These are phyloP conservation scores for Oplegnathus fasciatus DNA, from an alignment of 2,113 vertebrate genomes.

Conservation along the genomic window DNA sequence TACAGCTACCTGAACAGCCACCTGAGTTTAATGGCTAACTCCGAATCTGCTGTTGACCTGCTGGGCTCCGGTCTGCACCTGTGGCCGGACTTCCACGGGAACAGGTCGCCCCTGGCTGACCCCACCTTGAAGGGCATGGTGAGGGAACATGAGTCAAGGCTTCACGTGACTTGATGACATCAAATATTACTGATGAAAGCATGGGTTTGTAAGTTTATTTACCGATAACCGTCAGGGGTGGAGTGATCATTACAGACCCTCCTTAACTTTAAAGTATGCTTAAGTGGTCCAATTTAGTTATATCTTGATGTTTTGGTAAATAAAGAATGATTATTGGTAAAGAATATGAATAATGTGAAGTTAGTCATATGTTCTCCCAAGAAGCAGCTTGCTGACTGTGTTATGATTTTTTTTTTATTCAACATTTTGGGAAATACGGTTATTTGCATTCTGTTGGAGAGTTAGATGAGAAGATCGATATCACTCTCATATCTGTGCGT, in stretches of 20 bases:
- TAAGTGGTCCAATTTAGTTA: background rate
- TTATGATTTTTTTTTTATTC: background rate
- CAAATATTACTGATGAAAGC: background rate
- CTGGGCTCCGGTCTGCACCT: constrained; percentile 93
- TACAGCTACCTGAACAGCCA: constrained; percentile 94
- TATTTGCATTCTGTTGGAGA: too few species aligned
- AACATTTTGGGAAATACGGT: too few species aligned
- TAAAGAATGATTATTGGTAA: background rate
- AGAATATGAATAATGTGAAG: background rate
- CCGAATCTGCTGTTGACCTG: constrained; percentile 86
- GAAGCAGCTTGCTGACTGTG: background rate
- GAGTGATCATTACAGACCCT: background rate
- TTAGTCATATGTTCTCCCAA: background rate
- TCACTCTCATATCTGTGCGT: too few species aligned
- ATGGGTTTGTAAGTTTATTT: background rate
- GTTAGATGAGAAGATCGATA: too few species aligned
- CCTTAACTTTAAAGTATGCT: background rate
- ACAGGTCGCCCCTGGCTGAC: constrained; percentile 97
- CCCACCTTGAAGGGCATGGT: constrained; percentile 95
- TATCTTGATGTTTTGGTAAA: background rate
- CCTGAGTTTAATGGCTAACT: constrained; percentile 88
- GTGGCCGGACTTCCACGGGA: constrained; percentile 99
- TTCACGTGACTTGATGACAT: background rate
- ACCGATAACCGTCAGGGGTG: background rate
- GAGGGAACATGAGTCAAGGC: constrained; percentile 67